A percentile compares a stretch with the other conserved stretches of the same genome.
Evolutionary conservation across 1,140 invertebrate species (phyloP).

Genomic region (Potamilus streckersoni): DNA sequence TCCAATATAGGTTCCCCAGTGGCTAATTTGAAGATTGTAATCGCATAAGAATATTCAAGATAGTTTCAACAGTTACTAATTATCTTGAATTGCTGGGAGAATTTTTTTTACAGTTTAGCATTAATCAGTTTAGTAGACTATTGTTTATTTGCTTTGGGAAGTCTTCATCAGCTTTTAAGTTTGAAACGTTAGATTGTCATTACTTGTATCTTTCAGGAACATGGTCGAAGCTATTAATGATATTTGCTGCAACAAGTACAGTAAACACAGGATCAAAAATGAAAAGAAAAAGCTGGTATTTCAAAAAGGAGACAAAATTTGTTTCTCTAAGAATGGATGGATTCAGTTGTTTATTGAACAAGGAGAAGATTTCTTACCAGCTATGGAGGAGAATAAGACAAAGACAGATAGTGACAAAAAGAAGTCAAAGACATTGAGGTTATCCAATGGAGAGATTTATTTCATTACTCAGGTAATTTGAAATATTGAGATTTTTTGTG

Average conservation of each 20-base stretch:
- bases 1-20: too few species aligned
- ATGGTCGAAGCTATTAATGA: constrained; percentile 59
- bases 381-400: constrained; percentile 3
- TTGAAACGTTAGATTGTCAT: neutral
- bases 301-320: constrained; percentile 54
- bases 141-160: too few species aligned
- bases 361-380: neutral
- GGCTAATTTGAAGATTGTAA: too few species aligned
- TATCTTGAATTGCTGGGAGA: too few species aligned
- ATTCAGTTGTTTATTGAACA: constrained; percentile 35
- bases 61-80: too few species aligned
- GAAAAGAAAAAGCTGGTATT: constrained; percentile 40
- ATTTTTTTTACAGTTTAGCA: too few species aligned
- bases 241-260: constrained; percentile 55
- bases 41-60: too few species aligned
- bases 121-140: too few species aligned
- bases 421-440: constrained; percentile 29
- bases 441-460: constrained; percentile 64
- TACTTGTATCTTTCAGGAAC: constrained; percentile 37
- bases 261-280: constrained; percentile 41
- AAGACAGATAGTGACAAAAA: constrained; percentile 8
- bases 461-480: constrained; percentile 57
- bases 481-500: neutral
- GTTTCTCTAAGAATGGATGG: constrained; percentile 54
- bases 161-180: too few species aligned